Percentiles rank a stretch among this genome's conserved stretches.
phyloP scores from a whole-genome alignment of 1,140 invertebrate species.

The Steinernema khuongi region DNA sequence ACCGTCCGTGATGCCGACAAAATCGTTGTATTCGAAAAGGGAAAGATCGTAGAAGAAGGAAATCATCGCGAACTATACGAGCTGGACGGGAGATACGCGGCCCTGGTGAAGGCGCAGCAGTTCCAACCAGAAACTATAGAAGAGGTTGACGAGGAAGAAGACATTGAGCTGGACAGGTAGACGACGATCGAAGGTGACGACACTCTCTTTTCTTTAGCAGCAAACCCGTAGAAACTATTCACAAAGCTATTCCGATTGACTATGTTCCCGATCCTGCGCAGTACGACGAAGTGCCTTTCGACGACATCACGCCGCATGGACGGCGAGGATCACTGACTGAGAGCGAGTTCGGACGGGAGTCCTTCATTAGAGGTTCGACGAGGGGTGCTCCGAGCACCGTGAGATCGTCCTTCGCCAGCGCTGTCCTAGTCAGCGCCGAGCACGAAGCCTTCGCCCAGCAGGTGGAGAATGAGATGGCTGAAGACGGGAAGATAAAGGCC shows the following conservation, averaged over 20 bases:
- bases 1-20: conserved; percentile 70
- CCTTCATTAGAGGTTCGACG: conserved; percentile 15
- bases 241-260: neutral
- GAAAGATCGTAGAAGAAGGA: conserved; percentile 56
- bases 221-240: neutral
- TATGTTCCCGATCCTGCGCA: neutral
- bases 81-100: conserved; percentile 34
- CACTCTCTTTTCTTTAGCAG: neutral
- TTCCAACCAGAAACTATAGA: conserved; percentile 28
- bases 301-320: conserved; percentile 16
- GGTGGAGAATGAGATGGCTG: conserved; percentile 31
- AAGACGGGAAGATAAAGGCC: conserved; percentile 27
- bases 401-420: neutral
- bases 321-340: conserved; percentile 13
- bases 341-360: conserved; percentile 16
- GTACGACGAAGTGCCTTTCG: conserved; percentile 10
- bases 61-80: conserved; percentile 56
- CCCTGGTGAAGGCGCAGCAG: conserved; percentile 64
- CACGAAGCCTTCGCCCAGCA: conserved; percentile 33
- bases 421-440: conserved; percentile 17
- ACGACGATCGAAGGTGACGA: conserved; percentile 27
- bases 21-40: conserved; percentile 37
- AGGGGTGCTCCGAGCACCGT: conserved; percentile 1
- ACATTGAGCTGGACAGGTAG: too few relatives aligned
- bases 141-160: conserved; percentile 7